These are phyloP conservation scores for Dolichallabes microphthalmus DNA, from an alignment of 2,113 vertebrate genomes.

Conservation along the genomic window DNA sequence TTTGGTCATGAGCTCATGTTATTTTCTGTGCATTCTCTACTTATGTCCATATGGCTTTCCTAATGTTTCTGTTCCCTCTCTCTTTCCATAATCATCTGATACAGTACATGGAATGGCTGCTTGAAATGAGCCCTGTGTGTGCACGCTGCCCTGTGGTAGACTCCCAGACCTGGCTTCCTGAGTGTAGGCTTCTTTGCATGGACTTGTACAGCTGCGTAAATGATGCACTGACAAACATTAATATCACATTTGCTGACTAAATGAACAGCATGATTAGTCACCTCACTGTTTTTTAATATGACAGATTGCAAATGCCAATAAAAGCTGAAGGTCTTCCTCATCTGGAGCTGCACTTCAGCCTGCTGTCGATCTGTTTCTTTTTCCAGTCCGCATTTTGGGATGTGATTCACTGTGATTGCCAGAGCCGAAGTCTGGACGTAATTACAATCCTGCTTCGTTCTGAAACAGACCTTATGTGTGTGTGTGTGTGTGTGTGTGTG, in stretches of 20 bases:
- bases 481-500: constrained; percentile 22
- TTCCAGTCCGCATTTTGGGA: not conserved
- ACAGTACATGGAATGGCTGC: not conserved
- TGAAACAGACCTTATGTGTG: not conserved
- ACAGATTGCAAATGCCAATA: not conserved
- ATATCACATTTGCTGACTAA: not conserved
- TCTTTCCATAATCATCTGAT: not conserved
- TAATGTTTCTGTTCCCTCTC: not conserved
- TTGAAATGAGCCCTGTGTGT: not conserved
- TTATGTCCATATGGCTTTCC: not conserved
- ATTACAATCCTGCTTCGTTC: not conserved
- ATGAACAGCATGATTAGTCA: not conserved
- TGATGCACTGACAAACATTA: not conserved
- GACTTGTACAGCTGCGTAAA: not conserved
- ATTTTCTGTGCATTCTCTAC: not conserved
- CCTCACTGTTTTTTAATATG: not conserved
- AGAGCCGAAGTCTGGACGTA: not conserved
- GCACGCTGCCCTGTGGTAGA: not conserved
- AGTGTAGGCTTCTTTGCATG: not conserved
- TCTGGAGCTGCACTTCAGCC: not conserved
- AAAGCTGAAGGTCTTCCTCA: not conserved
- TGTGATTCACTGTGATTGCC: not conserved
- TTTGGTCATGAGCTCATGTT: not conserved
- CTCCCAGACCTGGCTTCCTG: not conserved
- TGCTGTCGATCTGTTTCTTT: not conserved